Evolutionary conservation across 2,797 vertebrate species (phyloP).

Genomic region (Eidolon dupreanum): DNA sequence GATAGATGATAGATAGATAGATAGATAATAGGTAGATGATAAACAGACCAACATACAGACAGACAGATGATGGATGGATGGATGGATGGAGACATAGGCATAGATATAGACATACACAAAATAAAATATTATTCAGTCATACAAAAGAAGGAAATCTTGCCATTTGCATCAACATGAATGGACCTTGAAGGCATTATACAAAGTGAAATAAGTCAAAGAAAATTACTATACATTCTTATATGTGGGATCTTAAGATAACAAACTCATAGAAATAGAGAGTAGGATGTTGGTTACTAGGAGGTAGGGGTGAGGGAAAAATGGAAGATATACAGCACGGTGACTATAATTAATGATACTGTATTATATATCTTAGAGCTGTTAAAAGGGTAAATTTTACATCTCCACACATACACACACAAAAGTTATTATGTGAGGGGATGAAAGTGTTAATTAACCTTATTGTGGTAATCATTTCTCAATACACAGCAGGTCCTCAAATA

Average conservation of each 20-base stretch:
- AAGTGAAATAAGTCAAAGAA: not conserved
- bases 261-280: not conserved
- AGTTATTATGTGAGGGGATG: not conserved
- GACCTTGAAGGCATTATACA: not conserved
- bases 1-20: too few species aligned
- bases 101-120: not conserved
- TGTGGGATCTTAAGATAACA: not conserved
- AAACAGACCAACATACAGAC: too few species aligned
- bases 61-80: too few species aligned
- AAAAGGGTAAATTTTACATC: not conserved
- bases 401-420: not conserved
- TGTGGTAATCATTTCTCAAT: not conserved
- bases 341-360: not conserved
- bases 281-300: not conserved
- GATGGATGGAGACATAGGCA: too few species aligned
- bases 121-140: not conserved
- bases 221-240: not conserved
- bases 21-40: too few species aligned
- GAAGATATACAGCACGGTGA: not conserved
- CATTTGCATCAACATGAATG: not conserved
- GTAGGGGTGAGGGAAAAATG: not conserved
- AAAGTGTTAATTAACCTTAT: not conserved
- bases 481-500: not conserved
- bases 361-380: not conserved
- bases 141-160: not conserved